Percentiles rank a stretch among this genome's conserved stretches.
phyloP scores from a whole-genome alignment of 2,797 vertebrate genomes.

The Peromyscus aztecus region DNA sequence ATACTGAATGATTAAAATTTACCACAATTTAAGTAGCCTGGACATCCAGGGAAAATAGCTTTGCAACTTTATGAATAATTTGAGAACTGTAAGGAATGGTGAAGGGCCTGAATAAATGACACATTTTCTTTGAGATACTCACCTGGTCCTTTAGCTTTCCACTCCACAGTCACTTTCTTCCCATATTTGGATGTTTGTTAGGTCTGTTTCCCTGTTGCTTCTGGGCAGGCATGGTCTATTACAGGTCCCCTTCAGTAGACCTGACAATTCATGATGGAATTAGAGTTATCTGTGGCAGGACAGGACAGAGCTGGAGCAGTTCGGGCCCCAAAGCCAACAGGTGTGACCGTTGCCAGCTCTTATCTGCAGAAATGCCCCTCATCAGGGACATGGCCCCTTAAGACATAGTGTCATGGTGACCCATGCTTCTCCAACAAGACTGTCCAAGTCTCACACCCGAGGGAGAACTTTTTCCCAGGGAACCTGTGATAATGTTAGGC shows the following conservation, averaged over 20 bases:
- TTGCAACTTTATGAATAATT: neutral
- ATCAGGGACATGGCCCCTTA: slow-evolving; percentile 10
- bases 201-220: neutral
- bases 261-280: neutral
- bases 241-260: neutral
- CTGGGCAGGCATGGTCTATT: neutral
- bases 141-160: neutral
- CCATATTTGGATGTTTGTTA: neutral
- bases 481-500: neutral
- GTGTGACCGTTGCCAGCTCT: neutral
- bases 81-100: neutral
- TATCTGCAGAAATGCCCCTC: neutral
- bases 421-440: neutral
- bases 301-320: neutral
- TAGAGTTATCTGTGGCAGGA: neutral
- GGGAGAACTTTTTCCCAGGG: neutral
- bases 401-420: slow-evolving; percentile 41
- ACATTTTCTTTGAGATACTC: neutral
- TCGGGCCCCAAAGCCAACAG: neutral
- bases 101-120: neutral
- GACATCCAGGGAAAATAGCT: neutral
- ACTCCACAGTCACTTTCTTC: neutral
- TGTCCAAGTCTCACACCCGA: slow-evolving; percentile 10
- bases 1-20: neutral
- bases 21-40: neutral